Conservation (phyloP, 1,140 invertebrate genomes). For the Magallana angulata region DNA sequence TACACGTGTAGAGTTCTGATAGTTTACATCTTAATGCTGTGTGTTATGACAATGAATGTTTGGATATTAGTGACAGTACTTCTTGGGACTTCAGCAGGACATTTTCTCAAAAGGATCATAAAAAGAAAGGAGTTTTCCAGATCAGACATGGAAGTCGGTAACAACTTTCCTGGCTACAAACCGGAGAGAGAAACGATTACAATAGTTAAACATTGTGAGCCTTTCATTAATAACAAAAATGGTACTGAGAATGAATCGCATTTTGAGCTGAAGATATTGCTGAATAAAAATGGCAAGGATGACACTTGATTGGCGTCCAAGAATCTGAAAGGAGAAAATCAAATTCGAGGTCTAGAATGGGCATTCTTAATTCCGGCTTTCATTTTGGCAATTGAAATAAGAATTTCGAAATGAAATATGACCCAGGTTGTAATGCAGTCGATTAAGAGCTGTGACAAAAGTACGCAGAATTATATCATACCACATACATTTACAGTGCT, state of each 20-base stretch:
- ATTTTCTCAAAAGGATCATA: background rate
- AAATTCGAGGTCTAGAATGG: too few relatives aligned
- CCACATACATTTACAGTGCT: too few relatives aligned
- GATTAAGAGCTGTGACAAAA: too few relatives aligned
- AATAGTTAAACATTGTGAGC: background rate
- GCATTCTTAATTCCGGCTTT: too few relatives aligned
- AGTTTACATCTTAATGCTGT: conserved; percentile 58
- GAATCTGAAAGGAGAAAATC: too few relatives aligned
- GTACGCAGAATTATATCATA: too few relatives aligned
- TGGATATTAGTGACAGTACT: conserved; percentile 57
- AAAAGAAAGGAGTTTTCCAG: background rate
- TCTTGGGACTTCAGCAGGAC: conserved; percentile 49
- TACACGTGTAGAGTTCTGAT: conserved; percentile 44
- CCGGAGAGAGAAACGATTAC: background rate
- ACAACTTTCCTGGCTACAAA: background rate
- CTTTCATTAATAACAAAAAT: background rate
- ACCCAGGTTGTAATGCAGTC: too few relatives aligned
- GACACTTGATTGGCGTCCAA: too few relatives aligned
- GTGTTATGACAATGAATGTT: conserved; percentile 61
- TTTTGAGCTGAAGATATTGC: background rate
- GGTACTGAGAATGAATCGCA: background rate
- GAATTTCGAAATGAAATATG: too few relatives aligned
- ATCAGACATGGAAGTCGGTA: background rate
- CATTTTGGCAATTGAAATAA: too few relatives aligned
- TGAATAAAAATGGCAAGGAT: background rate